phyloP scores from a whole-genome alignment of 2,113 vertebrate genomes.

The Cyprinodon tularosa region DNA sequence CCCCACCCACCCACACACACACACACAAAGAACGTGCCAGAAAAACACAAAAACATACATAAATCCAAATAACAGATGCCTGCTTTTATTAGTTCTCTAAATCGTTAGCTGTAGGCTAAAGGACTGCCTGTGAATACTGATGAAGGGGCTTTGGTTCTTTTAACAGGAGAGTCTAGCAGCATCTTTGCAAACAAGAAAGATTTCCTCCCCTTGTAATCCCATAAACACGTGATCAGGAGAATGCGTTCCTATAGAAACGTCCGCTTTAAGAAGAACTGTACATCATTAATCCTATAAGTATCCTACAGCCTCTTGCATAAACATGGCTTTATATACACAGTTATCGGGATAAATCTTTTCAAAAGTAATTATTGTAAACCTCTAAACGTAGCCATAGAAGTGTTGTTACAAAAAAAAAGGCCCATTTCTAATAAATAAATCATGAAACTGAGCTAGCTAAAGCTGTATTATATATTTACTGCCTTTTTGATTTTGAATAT shows the following conservation, averaged over 20 bases:
- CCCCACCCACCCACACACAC: not conserved
- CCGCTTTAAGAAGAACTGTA: not conserved
- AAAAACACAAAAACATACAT: slow-evolving; percentile 5
- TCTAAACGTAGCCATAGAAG: not conserved
- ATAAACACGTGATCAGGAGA: slow-evolving; percentile 24
- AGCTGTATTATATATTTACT: not conserved
- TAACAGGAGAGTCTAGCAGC: slow-evolving; percentile 18
- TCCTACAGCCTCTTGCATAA: not conserved
- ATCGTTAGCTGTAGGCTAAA: not conserved
- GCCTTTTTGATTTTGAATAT: not conserved
- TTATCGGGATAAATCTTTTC: slow-evolving; percentile 1
- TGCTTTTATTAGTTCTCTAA: slow-evolving; percentile 2
- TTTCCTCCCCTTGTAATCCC: slow-evolving; percentile 30
- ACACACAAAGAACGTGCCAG: not conserved
- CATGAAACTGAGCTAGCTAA: too few relatives aligned
- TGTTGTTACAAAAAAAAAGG: not conserved
- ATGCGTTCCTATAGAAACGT: not conserved
- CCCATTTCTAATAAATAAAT: not conserved
- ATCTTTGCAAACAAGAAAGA: slow-evolving; percentile 1
- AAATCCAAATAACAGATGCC: slow-evolving; percentile 16
- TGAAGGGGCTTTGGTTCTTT: slow-evolving; percentile 4
- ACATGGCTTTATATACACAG: not conserved
- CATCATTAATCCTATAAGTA: not conserved
- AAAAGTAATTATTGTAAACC: not conserved
- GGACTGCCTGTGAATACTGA: slow-evolving; percentile 16